A percentile compares a stretch with the other conserved stretches of the same genome.
These are phyloP conservation scores for Aphaenogaster floridana DNA, from an alignment of 1,140 invertebrate species.

Conservation along the genomic window DNA sequence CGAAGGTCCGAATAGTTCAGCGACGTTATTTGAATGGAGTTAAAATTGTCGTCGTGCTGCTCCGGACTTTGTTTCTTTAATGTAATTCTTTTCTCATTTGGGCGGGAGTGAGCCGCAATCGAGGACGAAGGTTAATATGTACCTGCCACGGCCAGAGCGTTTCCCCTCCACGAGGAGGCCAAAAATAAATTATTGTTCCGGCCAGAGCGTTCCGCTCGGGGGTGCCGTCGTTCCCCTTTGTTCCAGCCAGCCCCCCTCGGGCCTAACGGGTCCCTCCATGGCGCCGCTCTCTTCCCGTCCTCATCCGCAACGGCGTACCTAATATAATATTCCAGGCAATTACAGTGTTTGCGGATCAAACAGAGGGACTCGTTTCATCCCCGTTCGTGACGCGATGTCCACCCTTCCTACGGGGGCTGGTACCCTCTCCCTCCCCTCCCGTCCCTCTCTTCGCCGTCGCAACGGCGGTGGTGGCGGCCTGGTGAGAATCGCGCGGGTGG, in stretches of 20 bases:
- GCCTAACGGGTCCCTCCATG: constrained; percentile 58
- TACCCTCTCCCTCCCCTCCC: constrained; percentile 1
- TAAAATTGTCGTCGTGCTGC: background rate
- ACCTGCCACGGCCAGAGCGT: constrained; percentile 75
- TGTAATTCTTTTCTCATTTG: constrained; percentile 40
- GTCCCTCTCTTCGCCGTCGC: constrained; percentile 52
- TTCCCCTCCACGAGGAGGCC: constrained; percentile 61
- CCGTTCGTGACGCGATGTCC: constrained; percentile 52
- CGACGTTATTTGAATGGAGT: background rate
- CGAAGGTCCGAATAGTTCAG: background rate
- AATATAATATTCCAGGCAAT: constrained; percentile 87
- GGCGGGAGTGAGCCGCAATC: constrained; percentile 26
- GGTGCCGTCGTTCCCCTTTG: constrained; percentile 64
- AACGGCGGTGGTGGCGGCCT: constrained; percentile 6
- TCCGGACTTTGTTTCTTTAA: background rate
- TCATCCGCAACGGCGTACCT: constrained; percentile 82
- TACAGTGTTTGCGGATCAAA: constrained; percentile 87
- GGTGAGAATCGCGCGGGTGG: constrained; percentile 82
- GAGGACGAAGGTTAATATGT: constrained; percentile 69
- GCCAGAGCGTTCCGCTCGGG: constrained; percentile 56
- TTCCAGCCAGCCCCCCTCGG: constrained; percentile 38
- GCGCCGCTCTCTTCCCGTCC: constrained; percentile 58
- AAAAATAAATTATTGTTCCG: constrained; percentile 80
- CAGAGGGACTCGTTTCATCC: constrained; percentile 84
- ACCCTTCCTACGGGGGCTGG: constrained; percentile 55